Conservation (phyloP, 2,797 vertebrate species). For the Betta splendens region DNA sequence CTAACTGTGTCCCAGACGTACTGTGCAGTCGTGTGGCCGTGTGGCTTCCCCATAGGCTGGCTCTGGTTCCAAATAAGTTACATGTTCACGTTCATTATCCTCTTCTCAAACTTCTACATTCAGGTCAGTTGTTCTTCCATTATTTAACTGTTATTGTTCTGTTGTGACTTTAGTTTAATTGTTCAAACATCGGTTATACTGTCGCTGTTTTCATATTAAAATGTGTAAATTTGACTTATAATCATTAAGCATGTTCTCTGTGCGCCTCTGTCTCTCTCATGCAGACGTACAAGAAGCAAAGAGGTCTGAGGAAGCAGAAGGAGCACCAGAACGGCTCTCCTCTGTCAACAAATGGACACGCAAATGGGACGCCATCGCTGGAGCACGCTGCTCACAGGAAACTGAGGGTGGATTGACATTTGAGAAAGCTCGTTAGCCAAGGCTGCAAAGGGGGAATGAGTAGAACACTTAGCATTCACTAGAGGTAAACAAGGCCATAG, state of each 20-base stretch:
- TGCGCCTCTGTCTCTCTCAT: slow-evolving; percentile 32
- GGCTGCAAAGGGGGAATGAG: slow-evolving; percentile 64
- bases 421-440: slow-evolving; percentile 44
- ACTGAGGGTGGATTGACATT: slow-evolving; percentile 85
- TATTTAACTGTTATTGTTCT: too few relatives aligned
- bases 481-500: slow-evolving; percentile 67
- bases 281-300: slow-evolving; percentile 92
- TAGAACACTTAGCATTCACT: slow-evolving; percentile 63
- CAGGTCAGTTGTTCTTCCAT: slow-evolving; percentile 80
- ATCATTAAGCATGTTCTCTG: not conserved
- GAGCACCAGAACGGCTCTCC: slow-evolving; percentile 86
- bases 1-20: slow-evolving; percentile 91
- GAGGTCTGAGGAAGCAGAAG: slow-evolving; percentile 85
- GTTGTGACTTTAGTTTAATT: too few relatives aligned
- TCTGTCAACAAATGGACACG: slow-evolving; percentile 84
- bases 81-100: slow-evolving; percentile 89
- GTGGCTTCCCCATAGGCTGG: slow-evolving; percentile 91
- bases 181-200: too few relatives aligned
- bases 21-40: slow-evolving; percentile 91
- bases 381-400: slow-evolving; percentile 85
- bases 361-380: slow-evolving; percentile 81
- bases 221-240: too few relatives aligned
- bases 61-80: slow-evolving; percentile 94
- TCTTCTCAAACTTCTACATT: slow-evolving; percentile 97
- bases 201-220: too few relatives aligned